These are phyloP conservation scores for Nematostella vectensis DNA, from an alignment of 92 coral and sea anemone genomes.

Conservation along the genomic window DNA sequence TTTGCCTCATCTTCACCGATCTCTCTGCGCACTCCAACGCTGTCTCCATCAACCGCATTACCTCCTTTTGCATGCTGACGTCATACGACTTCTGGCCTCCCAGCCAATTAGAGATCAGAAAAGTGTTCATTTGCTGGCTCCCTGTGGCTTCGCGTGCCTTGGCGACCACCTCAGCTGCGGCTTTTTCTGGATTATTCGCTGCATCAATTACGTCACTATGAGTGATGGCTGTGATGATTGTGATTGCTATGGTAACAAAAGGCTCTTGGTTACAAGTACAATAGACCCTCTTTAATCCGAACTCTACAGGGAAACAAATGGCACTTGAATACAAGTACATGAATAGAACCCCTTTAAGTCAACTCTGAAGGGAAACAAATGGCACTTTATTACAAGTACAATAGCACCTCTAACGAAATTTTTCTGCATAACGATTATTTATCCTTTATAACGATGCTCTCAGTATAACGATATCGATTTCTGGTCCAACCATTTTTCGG, in stretches of 20 bases:
- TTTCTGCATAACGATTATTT: no score
- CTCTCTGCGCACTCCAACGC: slow-evolving; percentile 65
- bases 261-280: no score
- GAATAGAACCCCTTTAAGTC: no score
- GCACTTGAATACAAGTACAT: no score
- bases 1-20: slow-evolving; percentile 55
- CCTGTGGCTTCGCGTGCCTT: slow-evolving; percentile 56
- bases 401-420: no score
- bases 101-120: slow-evolving; percentile 59
- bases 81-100: slow-evolving; percentile 25
- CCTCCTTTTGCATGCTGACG: slow-evolving; percentile 17
- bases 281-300: not conserved
- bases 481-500: no score
- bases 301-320: not conserved
- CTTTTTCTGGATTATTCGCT: not conserved
- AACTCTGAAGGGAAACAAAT: no score
- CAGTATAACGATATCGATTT: no score
- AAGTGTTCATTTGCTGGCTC: slow-evolving; percentile 28
- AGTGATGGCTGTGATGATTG: slow-evolving; percentile 56
- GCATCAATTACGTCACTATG: slow-evolving; percentile 28
- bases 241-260: slow-evolving; percentile 50
- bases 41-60: slow-evolving; percentile 39
- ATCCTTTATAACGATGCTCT: no score
- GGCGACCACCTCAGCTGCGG: slow-evolving; percentile 15
- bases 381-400: no score